These are phyloP conservation scores for Theretra japonica DNA, from an alignment of 2,888 invertebrate genomes.

Conservation along the genomic window DNA sequence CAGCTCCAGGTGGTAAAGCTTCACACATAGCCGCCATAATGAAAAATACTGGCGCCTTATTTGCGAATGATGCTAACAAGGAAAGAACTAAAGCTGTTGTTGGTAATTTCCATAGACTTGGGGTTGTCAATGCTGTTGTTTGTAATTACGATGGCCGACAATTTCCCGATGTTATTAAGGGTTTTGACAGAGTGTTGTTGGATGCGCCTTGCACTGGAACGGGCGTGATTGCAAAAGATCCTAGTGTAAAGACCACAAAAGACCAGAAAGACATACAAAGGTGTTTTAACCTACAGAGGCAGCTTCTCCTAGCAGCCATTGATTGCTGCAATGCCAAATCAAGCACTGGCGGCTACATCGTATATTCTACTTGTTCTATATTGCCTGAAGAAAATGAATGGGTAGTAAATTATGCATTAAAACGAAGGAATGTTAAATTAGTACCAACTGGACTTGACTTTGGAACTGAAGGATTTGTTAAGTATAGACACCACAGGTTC, in stretches of 20 bases:
- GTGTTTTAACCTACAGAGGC: conserved; percentile 96
- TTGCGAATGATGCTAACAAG: conserved; percentile 97
- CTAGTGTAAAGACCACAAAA: conserved; percentile 96
- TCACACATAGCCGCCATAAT: conserved; percentile 98
- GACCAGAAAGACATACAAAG: conserved; percentile 95
- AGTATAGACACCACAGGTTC: conserved; percentile 93
- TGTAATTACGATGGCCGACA: conserved; percentile 95
- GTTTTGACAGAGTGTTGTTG: conserved; percentile 97
- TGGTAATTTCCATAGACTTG: conserved; percentile 98
- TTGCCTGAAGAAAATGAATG: conserved; percentile 99
- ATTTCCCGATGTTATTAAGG: conserved; percentile 92
- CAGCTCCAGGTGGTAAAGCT: conserved; percentile 99
- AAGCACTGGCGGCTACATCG: conserved; percentile 95
- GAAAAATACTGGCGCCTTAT: conserved; percentile 98
- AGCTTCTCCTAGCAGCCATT: conserved; percentile 97
- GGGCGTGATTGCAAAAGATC: conserved; percentile 98
- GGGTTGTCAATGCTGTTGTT: conserved; percentile 96
- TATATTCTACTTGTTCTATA: conserved; percentile 99
- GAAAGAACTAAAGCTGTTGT: conserved; percentile 96
- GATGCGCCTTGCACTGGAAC: conserved; percentile 99
- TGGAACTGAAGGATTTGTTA: conserved; percentile 97
- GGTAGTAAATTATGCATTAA: conserved; percentile 97
- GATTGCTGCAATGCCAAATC: conserved; percentile 98
- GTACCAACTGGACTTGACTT: conserved; percentile 97
- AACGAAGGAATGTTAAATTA: conserved; percentile 96